A percentile compares a stretch with the other conserved stretches of the same genome.
Evolutionary conservation across 2,888 invertebrate species (phyloP).

Genomic region (Bursaphelenchus okinawaensis): DNA sequence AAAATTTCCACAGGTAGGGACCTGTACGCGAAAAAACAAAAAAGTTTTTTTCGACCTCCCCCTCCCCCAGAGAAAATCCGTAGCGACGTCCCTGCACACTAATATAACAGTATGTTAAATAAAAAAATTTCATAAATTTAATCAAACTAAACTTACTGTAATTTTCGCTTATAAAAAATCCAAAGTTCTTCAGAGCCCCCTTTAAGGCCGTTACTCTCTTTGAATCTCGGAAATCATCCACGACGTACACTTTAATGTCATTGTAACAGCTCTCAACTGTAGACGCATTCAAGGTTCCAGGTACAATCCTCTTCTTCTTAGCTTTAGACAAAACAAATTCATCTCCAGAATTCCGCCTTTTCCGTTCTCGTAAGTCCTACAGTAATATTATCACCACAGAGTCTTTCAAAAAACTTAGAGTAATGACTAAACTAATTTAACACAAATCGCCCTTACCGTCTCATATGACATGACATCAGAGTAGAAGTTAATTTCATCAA

Average conservation of each 20-base stretch:
- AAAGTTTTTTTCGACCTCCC: too few relatives aligned
- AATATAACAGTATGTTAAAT: too few relatives aligned
- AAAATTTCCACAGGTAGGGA: too few relatives aligned
- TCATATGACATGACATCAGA: slow-evolving; percentile 35
- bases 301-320: slow-evolving; percentile 10
- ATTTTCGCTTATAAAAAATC: slow-evolving; percentile 37
- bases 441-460: slow-evolving; percentile 19
- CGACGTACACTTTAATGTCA: slow-evolving; percentile 30
- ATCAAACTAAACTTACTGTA: slow-evolving; percentile 16
- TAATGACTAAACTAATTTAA: background rate
- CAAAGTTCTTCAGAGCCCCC: slow-evolving; percentile 35
- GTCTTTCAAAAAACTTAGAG: slow-evolving; percentile 17
- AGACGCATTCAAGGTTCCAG: background rate
- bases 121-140: too few relatives aligned
- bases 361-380: slow-evolving; percentile 15
- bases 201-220: slow-evolving; percentile 26
- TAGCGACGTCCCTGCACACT: too few relatives aligned
- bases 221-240: slow-evolving; percentile 18
- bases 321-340: background rate
- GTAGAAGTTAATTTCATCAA: slow-evolving; percentile 35
- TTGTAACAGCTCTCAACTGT: background rate
- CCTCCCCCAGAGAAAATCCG: too few relatives aligned
- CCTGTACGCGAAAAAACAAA: too few relatives aligned
- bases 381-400: slow-evolving; percentile 8
- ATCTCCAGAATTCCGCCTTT: background rate